These are phyloP conservation scores for Todiramphus chloris DNA, from an alignment of 2,113 vertebrate species.

Conservation along the genomic window DNA sequence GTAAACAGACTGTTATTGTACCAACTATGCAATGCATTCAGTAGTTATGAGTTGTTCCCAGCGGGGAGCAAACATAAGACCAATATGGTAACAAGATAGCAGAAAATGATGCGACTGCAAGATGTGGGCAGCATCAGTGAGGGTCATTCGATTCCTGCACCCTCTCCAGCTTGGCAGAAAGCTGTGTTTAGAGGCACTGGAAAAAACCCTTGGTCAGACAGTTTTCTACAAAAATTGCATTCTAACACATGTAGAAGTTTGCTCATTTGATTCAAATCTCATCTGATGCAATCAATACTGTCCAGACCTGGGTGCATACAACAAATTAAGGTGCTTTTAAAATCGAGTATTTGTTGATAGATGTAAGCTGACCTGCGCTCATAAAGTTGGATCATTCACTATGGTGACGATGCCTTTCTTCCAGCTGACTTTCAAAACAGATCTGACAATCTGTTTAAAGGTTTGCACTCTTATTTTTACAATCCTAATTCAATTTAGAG, in stretches of 20 bases:
- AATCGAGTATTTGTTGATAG: background rate
- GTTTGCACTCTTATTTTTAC: background rate
- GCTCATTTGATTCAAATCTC: background rate
- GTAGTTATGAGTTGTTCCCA: conserved; percentile 33
- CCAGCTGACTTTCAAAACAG: conserved; percentile 27
- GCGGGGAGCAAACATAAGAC: conserved; percentile 42
- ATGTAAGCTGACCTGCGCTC: conserved; percentile 24
- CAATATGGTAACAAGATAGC: conserved; percentile 34
- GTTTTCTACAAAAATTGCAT: background rate
- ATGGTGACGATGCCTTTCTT: conserved; percentile 37
- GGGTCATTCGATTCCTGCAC: background rate
- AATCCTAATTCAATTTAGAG: background rate
- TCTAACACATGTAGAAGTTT: background rate
- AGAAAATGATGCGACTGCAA: conserved; percentile 26
- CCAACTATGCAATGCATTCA: background rate
- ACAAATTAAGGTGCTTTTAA: background rate
- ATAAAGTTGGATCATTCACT: conserved; percentile 28
- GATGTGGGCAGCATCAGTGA: conserved; percentile 26
- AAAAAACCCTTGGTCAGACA: background rate
- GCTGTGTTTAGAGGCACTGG: background rate
- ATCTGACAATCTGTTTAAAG: conserved; percentile 4
- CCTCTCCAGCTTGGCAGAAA: background rate
- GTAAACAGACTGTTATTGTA: conserved; percentile 25
- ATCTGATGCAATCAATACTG: background rate
- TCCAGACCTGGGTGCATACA: background rate